Evolutionary conservation across 2,888 invertebrate species (phyloP), one percentile per base, ranked within the genome.

Genomic region (Helleia helle): DNA sequence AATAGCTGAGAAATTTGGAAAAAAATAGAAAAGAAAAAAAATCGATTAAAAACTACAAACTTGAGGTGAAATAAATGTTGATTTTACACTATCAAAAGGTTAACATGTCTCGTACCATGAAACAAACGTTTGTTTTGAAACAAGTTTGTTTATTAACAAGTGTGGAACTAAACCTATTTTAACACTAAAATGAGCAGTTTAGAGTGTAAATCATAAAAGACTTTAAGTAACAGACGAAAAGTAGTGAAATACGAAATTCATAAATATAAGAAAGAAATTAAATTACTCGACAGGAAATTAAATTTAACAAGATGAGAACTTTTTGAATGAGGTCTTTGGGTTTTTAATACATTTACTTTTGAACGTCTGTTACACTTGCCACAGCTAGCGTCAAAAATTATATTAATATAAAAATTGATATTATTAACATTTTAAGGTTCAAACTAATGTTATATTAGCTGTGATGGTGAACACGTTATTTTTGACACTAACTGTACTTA

Each of bases 1-100:
- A n/a, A n/a, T n/a, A n/a, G n/a, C 41, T 44, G 45, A 30, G 17
- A 37, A 37, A 38, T 43, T 50, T 30, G 42, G 37, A 46, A 42
- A 48, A 51, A 40, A 47, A 37, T 43, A 39, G 47, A 26, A 24
- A 38, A 28, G 12, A 12, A 3, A 13, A 13, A 29, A 29, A 13
- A 8, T 3, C 11, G 18, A 34, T 34, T 9, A 4, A 6, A 11
- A 12, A 22, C 18, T 22, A 18, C 18, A 22, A 11, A 31, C 17
- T 14, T n/a, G n/a, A n/a, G n/a, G n/a, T n/a, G n/a, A n/a, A n/a
- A n/a, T n/a, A n/a, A n/a, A n/a, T n/a, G n/a, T n/a, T n/a, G n/a
- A n/a, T n/a, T n/a, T n/a, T n/a, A n/a, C n/a, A n/a, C n/a, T n/a
- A n/a, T n/a, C n/a, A n/a, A n/a, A n/a, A n/a, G n/a, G n/a, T n/a